Base-by-base conservation (phyloP, 1,140 invertebrate species). In the Phortica variegata region DNA sequence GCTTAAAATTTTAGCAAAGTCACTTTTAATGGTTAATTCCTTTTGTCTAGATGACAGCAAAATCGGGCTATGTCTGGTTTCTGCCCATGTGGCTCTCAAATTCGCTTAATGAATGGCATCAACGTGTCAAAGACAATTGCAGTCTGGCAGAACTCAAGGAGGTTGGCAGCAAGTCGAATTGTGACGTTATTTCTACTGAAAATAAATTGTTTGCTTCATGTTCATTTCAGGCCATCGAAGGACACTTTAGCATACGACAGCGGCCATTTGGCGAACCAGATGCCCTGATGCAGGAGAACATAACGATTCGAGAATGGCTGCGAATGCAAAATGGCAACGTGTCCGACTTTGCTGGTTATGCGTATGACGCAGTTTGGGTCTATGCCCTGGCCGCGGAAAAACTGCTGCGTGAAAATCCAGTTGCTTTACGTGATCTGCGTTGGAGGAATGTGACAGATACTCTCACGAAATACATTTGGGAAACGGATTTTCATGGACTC, bases 331-430 rank as follows among this genome's bases (percentile, higher is more conserved):
- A 48, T 21, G 31, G 15, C 2, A 26, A 32, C 2, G 18, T 52
- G 5, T 65, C 57, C 5, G 65, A 57, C 53, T 92, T 89, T 74
- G 88, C 85, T 7, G 87, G 87, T 1, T 92, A 86, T 59, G 82
- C 84, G 0, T 93, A 93, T 70, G 90, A 93, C 77, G 90, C 89
- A 0, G 86, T 91, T 34, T 93, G 90, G 90, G 84, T 84, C 1
- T 92, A 89, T 70, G 90, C 88, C 5, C 77, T 83, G 13, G 89
- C 88, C 2, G 62, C 63, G 0, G 53, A 65, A 21, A 60, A 61
- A 49, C 33, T 75, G 3, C 29, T 65, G 0, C 5, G 26, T 7
- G 43, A 57, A 5, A 44, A 69, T 29, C 39, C 51, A 0, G 47
- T 50, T 37, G 34, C 58, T 9, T 49, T 79, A 0, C 73, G 70